Evolutionary conservation across 2,113 vertebrate genomes (phyloP), one percentile per base, ranked within the genome.

Genomic region (Romanogobio albipinnatus): DNA sequence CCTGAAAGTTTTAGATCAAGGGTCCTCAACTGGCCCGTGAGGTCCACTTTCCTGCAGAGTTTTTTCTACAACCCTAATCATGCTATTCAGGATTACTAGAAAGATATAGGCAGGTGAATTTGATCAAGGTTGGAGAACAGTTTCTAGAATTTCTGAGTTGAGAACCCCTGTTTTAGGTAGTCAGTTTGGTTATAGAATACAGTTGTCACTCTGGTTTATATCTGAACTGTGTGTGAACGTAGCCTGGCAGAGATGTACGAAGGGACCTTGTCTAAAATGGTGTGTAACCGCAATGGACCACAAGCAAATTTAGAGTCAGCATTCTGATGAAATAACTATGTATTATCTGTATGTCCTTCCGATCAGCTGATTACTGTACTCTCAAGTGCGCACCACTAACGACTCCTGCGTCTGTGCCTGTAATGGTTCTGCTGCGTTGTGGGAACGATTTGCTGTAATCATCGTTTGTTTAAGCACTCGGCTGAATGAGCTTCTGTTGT

Each of bases 401-500:
- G 53, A 51, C 71, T 83, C 84, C 22, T 29, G 84, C 33, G 81
- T 47, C 64, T 51, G 86, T 61, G 22, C 10, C 62, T 17, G 66
- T 78, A 81, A 86, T 64, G 17, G 76, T 81, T 76, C 70, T 49
- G 26, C 39, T 85, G 73, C 29, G 84, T 74, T 81, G n/a, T n/a
- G 84, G 86, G 82, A 85, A 83, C 36, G 17, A 82, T 89, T 90
- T 88, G 71, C 71, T 61, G 82, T 81, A 77, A 84, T 84, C 82
- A 84, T 87, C 61, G 61, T 90, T 89, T 90, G 83, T 84, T 90
- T 84, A 87, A 87, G 89, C 83, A 59, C 82, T 86, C 87, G 59
- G 61, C 86, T 87, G 86, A 88, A 89, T 88, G 89, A 91, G 91
- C 90, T 89, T 88, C 88, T 85, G 88, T 91, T 84, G 85, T 85